Base-by-base conservation (phyloP, 2,888 invertebrate species). In the Eretmocerus hayati region DNA sequence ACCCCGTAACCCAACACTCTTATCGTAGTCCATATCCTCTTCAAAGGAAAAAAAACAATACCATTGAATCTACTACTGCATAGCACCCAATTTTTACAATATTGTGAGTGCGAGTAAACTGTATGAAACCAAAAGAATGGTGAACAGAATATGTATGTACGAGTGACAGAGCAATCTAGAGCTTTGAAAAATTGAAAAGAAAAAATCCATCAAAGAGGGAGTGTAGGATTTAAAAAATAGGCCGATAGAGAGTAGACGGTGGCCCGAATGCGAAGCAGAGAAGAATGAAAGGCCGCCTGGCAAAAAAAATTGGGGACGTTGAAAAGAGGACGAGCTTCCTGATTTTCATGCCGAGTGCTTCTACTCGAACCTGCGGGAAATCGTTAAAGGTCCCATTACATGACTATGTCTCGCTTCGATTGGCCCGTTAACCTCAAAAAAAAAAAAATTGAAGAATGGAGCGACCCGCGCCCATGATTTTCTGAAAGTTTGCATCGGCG, bases 381-480 rank as follows among this genome's bases (percentile, higher is more conserved):
- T 45, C 52, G 52, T 52, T 49, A 52, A 48, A 49, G 43, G 42
- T 37, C 46, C 48, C 33, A 54, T 54, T 49, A 49, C 44, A 46
- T 44, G 42, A 39, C 35, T 23, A 42, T 42, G 35, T 31, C 40
- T 31, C 37, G 39, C 42, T 30, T 46, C 46, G 46, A 47, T 42
- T 39, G 50, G 46, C 42, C 38, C 46, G 42, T 46, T 42, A 46
- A 46, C 39, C 46, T 46, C 46, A 42, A 46, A 50, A 50, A 42
- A 49, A 37, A 9, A 19, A 18, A 30, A 16, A 31, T 9, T 3
- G 15, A 6, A 13, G 42, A 23, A 21, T 21, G 2, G 19, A 9
- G 6, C 6, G 11, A n/a, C 20, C 16, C 2, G 35, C 21, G 19
- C 21, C 15, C 45, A 26, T 11, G 11, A 6, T 26, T 26, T 26